Conservation (phyloP, 35 echinoderm and acorn worm genomes). For the Nesometra sesokonis region DNA sequence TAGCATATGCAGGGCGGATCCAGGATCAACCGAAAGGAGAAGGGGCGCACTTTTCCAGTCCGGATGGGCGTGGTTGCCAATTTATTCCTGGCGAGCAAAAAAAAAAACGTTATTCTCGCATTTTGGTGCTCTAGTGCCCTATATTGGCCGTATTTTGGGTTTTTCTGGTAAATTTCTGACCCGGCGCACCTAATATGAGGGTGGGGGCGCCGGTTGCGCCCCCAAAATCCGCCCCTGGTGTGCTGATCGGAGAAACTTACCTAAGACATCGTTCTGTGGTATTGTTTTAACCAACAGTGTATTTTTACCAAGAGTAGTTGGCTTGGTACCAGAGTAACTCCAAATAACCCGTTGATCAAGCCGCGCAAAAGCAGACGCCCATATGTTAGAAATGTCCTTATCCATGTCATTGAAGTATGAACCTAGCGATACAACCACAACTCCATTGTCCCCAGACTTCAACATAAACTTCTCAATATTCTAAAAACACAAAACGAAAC, state of each 20-base stretch:
- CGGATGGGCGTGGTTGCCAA: too few relatives aligned
- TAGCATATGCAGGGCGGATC: too few relatives aligned
- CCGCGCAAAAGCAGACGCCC: conserved; percentile 1
- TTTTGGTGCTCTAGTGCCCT: too few relatives aligned
- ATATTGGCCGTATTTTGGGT: too few relatives aligned
- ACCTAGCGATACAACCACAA: not conserved
- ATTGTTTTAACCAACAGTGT: conserved; percentile 26
- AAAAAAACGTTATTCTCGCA: too few relatives aligned
- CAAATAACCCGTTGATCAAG: conserved; percentile 21
- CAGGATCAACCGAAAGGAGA: too few relatives aligned
- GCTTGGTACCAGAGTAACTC: not conserved
- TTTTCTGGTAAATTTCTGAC: too few relatives aligned
- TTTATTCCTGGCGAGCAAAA: too few relatives aligned
- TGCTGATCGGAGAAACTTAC: conserved; percentile 15
- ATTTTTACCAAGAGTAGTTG: conserved; percentile 25
- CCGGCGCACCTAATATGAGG: too few relatives aligned
- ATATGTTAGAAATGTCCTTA: conserved; percentile 13
- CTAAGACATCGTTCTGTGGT: conserved; percentile 63
- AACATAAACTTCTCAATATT: not conserved
- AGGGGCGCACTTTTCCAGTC: too few relatives aligned
- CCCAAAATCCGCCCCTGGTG: too few relatives aligned
- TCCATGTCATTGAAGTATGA: not conserved
- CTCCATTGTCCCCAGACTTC: not conserved
- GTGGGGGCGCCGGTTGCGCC: too few relatives aligned
- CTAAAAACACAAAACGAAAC: not conserved